Evolutionary conservation across 1,140 invertebrate species (phyloP), one percentile per base, ranked within the genome.

Genomic region (Drosophila athabasca): DNA sequence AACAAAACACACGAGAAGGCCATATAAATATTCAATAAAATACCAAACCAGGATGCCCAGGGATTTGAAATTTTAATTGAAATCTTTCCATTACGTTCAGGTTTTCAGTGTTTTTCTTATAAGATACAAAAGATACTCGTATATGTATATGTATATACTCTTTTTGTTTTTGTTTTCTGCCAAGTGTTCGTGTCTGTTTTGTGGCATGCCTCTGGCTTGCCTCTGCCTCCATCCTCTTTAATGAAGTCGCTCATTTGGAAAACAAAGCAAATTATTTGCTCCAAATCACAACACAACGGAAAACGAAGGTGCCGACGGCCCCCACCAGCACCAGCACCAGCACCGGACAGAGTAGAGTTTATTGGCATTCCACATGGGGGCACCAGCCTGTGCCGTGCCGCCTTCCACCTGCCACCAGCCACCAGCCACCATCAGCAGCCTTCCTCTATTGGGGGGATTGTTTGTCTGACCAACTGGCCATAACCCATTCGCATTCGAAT

Each of bases 211-310:
- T 31, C 24, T 7, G 17, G 0, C 17, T 19, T 19, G 17, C 17
- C 17, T 19, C 17, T 19, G 17, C 17, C 55, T 35, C 35, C 54
- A 31, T n/a, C 46, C 46, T 66, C 51, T 52, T 62, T 58, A 84
- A 62, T 79, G 64, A 71, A 82, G 75, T 57, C 79, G 50, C 44
- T 80, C 71, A 60, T 62, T 84, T 85, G 79, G 79, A 83, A 84
- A 80, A 83, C 81, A 85, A 83, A 67, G 72, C 65, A 71, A 80
- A 83, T 85, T 85, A 84, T 75, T 71, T 83, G 81, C 76, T 84
- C 81, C 71, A 83, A 76, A 83, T 83, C 61, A 65, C 76, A 48
- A 46, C 41, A 52, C 76, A 48, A 46, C 44, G 49, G 59, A 72
- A 73, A 72, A 50, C 69, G 70, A 70, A 70, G 67, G 67, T 57